Conservation (phyloP, 92 coral and sea anemone species). For the Zoanthus solanderi region DNA sequence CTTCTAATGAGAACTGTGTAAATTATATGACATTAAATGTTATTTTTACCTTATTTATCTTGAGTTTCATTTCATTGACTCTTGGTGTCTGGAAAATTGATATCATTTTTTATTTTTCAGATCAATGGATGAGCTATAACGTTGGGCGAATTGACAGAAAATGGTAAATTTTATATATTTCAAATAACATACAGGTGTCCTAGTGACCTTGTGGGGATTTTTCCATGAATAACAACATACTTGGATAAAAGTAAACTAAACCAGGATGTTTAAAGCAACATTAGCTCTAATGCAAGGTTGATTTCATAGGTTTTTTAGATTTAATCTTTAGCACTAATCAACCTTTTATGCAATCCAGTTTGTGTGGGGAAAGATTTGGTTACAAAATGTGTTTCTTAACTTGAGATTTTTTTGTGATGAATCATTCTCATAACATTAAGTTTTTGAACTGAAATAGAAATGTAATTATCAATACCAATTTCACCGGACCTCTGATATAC, state of each 20-base stretch:
- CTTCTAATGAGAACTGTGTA: background rate
- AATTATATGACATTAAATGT: background rate
- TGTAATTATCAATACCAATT: no score
- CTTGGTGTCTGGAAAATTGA: background rate
- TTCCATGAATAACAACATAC: background rate
- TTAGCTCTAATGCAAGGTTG: background rate
- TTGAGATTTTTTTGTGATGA: background rate
- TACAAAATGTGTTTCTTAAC: background rate
- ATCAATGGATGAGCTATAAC: background rate
- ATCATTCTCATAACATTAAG: background rate
- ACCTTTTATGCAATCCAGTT: background rate
- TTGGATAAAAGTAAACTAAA: background rate
- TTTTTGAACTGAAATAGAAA: no score
- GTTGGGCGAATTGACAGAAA: slow-evolving; percentile 24
- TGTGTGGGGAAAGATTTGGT: background rate
- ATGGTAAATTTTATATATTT: slow-evolving; percentile 3
- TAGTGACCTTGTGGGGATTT: background rate
- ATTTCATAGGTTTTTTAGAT: background rate
- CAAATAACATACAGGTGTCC: background rate
- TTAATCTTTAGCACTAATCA: background rate
- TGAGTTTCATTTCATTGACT: background rate
- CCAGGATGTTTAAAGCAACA: background rate
- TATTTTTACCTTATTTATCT: background rate
- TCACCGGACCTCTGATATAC: background rate
- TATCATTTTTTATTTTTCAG: no score